Evolutionary conservation across 1,140 invertebrate species (phyloP).

Genomic region (Lethocerus indicus): DNA sequence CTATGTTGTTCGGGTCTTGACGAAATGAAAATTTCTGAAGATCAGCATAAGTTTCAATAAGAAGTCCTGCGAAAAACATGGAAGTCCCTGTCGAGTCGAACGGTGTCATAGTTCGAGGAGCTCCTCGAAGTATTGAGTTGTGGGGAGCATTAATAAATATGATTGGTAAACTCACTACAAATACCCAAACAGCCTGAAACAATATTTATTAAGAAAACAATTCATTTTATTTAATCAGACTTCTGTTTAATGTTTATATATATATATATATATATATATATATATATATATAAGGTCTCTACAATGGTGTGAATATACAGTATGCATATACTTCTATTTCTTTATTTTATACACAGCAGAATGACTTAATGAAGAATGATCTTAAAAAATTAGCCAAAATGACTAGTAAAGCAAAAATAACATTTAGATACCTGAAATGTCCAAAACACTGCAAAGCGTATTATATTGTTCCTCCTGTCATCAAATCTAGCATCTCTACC

Average conservation of each 20-base stretch:
- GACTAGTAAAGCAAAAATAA: no score
- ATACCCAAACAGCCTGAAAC: conserved; percentile 80
- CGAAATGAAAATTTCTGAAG: conserved; percentile 80
- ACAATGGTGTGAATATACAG: no score
- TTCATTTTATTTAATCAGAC: no score
- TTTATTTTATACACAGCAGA: no score
- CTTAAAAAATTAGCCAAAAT: no score
- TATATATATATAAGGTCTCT: no score
- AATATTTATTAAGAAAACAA: neutral
- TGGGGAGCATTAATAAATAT: conserved; percentile 82
- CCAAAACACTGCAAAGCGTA: conserved; percentile 79
- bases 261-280: no score
- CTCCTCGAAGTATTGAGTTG: conserved; percentile 43
- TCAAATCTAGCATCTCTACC: conserved; percentile 81
- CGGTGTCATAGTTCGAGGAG: conserved; percentile 65
- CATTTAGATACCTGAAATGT: conserved; percentile 54
- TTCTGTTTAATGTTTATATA: no score
- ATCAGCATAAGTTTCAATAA: conserved; percentile 79
- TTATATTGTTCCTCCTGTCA: conserved; percentile 67
- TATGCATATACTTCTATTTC: no score
- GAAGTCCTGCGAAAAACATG: conserved; percentile 63
- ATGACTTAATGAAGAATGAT: no score
- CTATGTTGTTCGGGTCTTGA: conserved; percentile 68
- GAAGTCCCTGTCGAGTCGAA: conserved; percentile 68
- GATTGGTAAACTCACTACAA: conserved; percentile 73